phyloP scores from a whole-genome alignment of 1,140 invertebrate genomes.

The Saccostrea cuccullata region DNA sequence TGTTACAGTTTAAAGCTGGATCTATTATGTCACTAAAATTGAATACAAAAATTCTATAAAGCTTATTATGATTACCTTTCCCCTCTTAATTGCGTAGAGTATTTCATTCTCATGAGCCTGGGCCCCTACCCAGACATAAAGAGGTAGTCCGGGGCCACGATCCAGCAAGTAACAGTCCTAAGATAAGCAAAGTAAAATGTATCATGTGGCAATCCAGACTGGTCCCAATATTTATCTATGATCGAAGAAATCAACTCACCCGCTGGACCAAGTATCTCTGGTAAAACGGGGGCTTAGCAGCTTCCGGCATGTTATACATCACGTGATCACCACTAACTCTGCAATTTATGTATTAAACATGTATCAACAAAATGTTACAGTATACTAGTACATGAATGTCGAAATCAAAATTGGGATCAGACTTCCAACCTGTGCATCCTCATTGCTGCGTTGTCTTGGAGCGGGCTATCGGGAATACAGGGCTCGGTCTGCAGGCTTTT shows the following conservation, averaged over 20 bases:
- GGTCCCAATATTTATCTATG: not conserved
- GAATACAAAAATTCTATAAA: too few relatives aligned
- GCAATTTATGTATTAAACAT: conserved; percentile 27
- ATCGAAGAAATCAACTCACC: conserved; percentile 44
- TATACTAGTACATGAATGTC: not conserved
- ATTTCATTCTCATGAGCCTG: conserved; percentile 52
- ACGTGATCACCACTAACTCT: conserved; percentile 62
- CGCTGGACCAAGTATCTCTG: conserved; percentile 62
- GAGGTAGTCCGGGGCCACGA: conserved; percentile 47
- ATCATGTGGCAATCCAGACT: not conserved
- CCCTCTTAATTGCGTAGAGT: conserved; percentile 53
- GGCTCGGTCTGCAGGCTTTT: conserved; percentile 23
- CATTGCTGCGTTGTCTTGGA: not conserved
- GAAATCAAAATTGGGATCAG: too few relatives aligned
- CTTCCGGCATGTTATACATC: conserved; percentile 68
- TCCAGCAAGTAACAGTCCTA: conserved; percentile 66
- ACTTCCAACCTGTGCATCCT: not conserved
- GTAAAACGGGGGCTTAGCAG: conserved; percentile 58
- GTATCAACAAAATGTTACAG: not conserved
- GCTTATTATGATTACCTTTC: conserved; percentile 42
- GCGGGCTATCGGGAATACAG: not conserved
- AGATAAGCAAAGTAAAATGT: not conserved
- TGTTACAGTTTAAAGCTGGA: too few relatives aligned
- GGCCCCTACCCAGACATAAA: conserved; percentile 65
- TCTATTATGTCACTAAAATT: too few relatives aligned